These are phyloP conservation scores for Nephrotoma appendiculata DNA, from an alignment of 2,888 invertebrate species.

Conservation along the genomic window DNA sequence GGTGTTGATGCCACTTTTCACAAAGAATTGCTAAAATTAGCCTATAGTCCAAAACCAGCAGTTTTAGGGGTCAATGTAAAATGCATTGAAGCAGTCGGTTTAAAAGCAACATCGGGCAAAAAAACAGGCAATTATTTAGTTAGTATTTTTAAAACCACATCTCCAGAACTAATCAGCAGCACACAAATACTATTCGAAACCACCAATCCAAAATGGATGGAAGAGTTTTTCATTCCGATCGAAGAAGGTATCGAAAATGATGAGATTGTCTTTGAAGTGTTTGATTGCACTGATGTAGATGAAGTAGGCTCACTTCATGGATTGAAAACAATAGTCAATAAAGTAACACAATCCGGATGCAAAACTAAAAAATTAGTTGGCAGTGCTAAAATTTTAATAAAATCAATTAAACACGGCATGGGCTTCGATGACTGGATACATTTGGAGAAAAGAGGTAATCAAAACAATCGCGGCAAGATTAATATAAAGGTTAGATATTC, in stretches of 20 bases:
- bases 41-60: neutral
- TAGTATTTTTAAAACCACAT: neutral
- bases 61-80: neutral
- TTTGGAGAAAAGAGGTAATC: neutral
- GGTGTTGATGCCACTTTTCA: neutral
- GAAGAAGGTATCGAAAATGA: neutral
- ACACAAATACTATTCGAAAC: neutral
- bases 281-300: neutral
- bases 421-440: neutral
- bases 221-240: neutral
- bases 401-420: neutral
- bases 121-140: neutral
- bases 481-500: neutral
- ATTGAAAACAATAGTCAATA: neutral
- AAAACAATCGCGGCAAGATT: neutral
- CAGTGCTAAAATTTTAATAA: neutral
- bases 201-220: neutral
- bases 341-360: neutral
- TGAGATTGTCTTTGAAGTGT: neutral
- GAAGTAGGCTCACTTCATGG: neutral
- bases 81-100: neutral
- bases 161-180: neutral
- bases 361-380: neutral
- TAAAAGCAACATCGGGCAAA: neutral
- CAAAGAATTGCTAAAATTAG: neutral